Percentiles rank a stretch among this genome's conserved stretches.
phyloP scores from a whole-genome alignment of 2,888 invertebrate genomes.

The Coecobrya sp. region DNA sequence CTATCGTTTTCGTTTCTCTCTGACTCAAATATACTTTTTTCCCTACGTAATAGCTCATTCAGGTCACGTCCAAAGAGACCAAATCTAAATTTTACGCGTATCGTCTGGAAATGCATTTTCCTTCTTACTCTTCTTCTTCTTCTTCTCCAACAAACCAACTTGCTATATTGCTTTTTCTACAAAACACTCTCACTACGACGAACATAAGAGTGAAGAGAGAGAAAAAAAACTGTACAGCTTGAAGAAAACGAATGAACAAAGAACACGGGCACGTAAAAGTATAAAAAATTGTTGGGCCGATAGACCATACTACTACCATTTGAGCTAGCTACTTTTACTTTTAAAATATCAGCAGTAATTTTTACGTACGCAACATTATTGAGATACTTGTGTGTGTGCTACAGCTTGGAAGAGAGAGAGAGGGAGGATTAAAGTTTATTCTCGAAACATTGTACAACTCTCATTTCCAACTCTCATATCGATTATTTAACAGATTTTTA shows the following conservation, averaged over 20 bases:
- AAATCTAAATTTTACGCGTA: slow-evolving; percentile 86
- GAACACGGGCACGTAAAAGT: slow-evolving; percentile 42
- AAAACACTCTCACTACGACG: slow-evolving; percentile 14
- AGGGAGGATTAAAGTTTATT: slow-evolving; percentile 16
- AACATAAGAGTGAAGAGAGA: slow-evolving; percentile 14
- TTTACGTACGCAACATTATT: slow-evolving; percentile 35
- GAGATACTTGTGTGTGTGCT: slow-evolving; percentile 6
- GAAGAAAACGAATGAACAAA: slow-evolving; percentile 56
- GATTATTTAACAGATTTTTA: slow-evolving; percentile 38
- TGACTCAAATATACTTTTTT: slow-evolving; percentile 78
- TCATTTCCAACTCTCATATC: slow-evolving; percentile 2
- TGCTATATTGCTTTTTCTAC: slow-evolving; percentile 55
- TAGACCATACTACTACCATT: neutral
- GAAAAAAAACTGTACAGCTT: slow-evolving; percentile 54
- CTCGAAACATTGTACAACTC: neutral
- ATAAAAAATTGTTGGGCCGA: neutral
- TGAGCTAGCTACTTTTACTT: slow-evolving; percentile 36
- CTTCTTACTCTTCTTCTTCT: slow-evolving; percentile 82
- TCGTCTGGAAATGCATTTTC: slow-evolving; percentile 86
- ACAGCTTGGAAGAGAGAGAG: neutral
- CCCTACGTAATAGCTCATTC: slow-evolving; percentile 81
- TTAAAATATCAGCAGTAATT: slow-evolving; percentile 39
- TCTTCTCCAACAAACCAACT: slow-evolving; percentile 35
- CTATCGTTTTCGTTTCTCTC: slow-evolving; percentile 68
- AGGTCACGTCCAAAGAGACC: slow-evolving; percentile 86